Conservation (phyloP, 2,113 vertebrate species). For the Elaphurus davidianus region DNA sequence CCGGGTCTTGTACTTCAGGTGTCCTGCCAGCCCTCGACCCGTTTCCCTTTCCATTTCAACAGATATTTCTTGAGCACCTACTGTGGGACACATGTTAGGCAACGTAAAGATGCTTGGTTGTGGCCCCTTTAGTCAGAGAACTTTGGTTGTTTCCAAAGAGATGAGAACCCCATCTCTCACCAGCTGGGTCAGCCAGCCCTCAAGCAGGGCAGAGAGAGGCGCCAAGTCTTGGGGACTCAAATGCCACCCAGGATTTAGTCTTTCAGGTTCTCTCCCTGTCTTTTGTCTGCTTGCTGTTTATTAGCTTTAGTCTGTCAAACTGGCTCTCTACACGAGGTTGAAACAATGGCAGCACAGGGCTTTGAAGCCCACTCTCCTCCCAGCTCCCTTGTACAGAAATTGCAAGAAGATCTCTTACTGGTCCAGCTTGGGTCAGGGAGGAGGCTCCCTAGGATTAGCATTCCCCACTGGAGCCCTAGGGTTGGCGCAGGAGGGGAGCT, state of each 20-base stretch:
- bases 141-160: background rate
- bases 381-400: background rate
- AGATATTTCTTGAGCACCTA: background rate
- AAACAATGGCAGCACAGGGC: background rate
- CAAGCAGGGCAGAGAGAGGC: background rate
- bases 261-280: background rate
- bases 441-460: background rate
- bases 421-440: background rate
- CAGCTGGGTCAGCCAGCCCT: background rate
- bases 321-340: background rate
- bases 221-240: background rate
- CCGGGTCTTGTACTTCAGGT: background rate
- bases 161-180: background rate
- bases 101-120: background rate
- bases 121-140: background rate
- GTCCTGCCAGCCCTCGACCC: background rate
- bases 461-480: background rate
- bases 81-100: background rate
- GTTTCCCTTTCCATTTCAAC: background rate
- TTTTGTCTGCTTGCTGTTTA: background rate
- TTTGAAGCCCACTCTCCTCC: background rate
- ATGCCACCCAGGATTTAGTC: background rate
- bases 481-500: background rate
- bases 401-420: background rate
- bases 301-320: background rate